Conservation (phyloP, 2,797 vertebrate genomes). For the Nannoperca australis region DNA sequence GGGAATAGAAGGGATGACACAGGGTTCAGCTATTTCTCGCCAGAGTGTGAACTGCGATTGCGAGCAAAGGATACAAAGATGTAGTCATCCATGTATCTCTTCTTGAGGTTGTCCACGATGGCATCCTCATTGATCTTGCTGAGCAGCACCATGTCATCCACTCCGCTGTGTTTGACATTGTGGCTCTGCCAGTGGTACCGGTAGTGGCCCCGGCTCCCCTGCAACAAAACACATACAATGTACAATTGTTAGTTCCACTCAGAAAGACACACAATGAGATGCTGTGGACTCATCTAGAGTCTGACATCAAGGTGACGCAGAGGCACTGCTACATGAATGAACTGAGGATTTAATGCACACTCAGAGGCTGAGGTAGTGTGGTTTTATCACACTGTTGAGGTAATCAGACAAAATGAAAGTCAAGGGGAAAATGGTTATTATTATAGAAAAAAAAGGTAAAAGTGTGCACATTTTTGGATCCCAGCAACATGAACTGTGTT, state of each 20-base stretch:
- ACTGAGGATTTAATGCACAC: constrained; percentile 7
- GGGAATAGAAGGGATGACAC: constrained; percentile 63
- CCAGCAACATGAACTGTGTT: constrained; percentile 59
- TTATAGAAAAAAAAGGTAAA: constrained; percentile 34
- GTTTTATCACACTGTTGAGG: constrained; percentile 42
- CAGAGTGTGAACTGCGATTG: constrained; percentile 46
- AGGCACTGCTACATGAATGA: neutral
- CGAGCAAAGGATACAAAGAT: constrained; percentile 96
- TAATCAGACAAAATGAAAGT: constrained; percentile 50
- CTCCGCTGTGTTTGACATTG: constrained; percentile 97
- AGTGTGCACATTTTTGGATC: constrained; percentile 47
- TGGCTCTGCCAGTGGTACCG: constrained; percentile 99
- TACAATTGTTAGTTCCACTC: constrained; percentile 48
- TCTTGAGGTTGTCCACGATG: constrained; percentile 98
- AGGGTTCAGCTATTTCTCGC: constrained; percentile 58
- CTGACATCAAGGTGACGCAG: constrained; percentile 42
- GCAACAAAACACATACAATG: constrained; percentile 71
- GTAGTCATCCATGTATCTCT: constrained; percentile 98
- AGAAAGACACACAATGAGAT: constrained; percentile 57
- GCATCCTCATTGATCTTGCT: constrained; percentile 96
- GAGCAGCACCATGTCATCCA: constrained; percentile 98
- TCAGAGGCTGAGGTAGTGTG: constrained; percentile 26
- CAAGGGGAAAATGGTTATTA: constrained; percentile 44
- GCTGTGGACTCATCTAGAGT: constrained; percentile 33
- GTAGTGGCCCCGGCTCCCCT: constrained; percentile 98